These are phyloP conservation scores for Coreoperca whiteheadi DNA, from an alignment of 2,113 vertebrate species.

Conservation along the genomic window DNA sequence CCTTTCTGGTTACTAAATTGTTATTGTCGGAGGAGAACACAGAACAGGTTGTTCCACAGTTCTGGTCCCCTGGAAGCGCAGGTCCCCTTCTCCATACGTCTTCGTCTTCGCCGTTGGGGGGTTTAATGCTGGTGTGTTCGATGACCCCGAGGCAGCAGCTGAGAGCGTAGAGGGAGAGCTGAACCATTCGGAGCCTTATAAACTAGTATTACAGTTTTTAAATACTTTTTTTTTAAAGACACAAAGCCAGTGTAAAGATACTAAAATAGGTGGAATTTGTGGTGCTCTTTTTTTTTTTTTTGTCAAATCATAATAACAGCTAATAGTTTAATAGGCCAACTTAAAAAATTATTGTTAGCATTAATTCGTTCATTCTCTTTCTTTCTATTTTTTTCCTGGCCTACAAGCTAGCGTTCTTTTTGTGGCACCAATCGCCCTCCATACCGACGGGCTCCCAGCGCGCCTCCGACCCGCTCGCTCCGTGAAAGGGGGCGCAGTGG, in stretches of 20 bases:
- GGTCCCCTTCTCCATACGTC: background rate
- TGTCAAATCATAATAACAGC: background rate
- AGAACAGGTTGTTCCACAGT: background rate
- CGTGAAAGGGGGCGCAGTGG: slow-evolving; percentile 1
- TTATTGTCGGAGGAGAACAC: too few relatives aligned
- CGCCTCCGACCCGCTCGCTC: background rate
- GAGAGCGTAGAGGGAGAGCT: background rate
- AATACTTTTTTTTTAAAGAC: background rate
- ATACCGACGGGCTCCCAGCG: background rate
- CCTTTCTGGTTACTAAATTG: too few relatives aligned
- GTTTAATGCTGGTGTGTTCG: background rate
- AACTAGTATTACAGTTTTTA: background rate
- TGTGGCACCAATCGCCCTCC: slow-evolving; percentile 25
- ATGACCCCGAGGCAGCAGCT: background rate
- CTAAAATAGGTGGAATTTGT: background rate
- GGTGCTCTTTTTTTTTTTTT: background rate
- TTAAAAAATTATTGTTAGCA: too few relatives aligned
- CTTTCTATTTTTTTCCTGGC: background rate
- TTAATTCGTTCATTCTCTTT: background rate
- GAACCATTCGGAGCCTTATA: background rate
- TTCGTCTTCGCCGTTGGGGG: background rate
- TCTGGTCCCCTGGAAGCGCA: background rate
- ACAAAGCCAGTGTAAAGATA: background rate
- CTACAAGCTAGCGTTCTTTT: accelerated
- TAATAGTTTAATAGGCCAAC: too few relatives aligned